Conservation (phyloP, 2,888 invertebrate species). For the Scaptomyza caliginosa region DNA sequence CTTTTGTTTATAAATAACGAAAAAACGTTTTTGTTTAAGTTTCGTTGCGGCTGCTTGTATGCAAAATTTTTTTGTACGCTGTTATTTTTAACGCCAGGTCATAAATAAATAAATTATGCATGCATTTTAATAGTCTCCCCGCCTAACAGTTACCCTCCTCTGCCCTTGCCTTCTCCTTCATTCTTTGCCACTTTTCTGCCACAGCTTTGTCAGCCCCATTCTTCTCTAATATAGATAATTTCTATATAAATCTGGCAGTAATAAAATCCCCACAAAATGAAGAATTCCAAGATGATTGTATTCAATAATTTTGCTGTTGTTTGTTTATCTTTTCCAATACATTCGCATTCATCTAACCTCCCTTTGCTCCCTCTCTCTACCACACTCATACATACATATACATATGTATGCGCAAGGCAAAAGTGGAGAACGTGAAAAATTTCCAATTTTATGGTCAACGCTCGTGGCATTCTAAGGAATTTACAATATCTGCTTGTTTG, state of each 20-base stretch:
- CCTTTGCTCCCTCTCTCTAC: neutral
- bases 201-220: neutral
- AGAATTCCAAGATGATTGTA: constrained; percentile 59
- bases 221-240: constrained; percentile 46
- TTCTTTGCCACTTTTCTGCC: too few species aligned
- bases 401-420: neutral
- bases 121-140: constrained; percentile 49
- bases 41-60: constrained; percentile 39
- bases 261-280: constrained; percentile 31
- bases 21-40: constrained; percentile 67
- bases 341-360: constrained; percentile 12
- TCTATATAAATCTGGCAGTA: constrained; percentile 53
- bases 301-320: constrained; percentile 42
- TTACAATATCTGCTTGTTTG: constrained; percentile 39
- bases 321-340: constrained; percentile 64
- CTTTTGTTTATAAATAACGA: constrained; percentile 75
- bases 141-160: neutral
- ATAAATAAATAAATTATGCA: constrained; percentile 71
- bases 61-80: constrained; percentile 69
- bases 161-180: neutral
- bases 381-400: neutral
- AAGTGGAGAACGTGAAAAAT: constrained; percentile 69
- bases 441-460: constrained; percentile 73
- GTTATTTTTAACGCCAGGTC: constrained; percentile 63
- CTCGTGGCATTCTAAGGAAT: constrained; percentile 73